Evolutionary conservation across 1,140 invertebrate species (phyloP), one percentile per base, ranked within the genome.

Genomic region (Bursaphelenchus mucronatus): DNA sequence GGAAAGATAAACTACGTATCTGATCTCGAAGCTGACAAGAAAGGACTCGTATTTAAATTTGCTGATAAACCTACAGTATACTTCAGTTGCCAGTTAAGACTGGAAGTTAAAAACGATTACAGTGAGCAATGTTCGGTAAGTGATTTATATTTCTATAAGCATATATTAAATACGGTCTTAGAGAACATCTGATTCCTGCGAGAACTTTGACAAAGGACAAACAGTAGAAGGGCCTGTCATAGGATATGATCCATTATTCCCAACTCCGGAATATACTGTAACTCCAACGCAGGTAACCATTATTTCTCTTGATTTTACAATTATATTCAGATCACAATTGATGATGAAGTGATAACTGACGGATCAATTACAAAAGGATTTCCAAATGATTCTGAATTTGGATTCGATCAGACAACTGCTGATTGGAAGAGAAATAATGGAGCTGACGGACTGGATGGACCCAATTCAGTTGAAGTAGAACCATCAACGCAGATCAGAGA

Each of bases 41-140:
- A 58, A 47, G 58, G 73, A 10, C 56, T 52, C 45, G 73, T 74
- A n/a, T 71, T 71, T 46, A 71, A 75, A 59, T 74, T 75, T 41
- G 69, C 69, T 1, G 69, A 71, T 54, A 53, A 54, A 30, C 59
- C 68, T 11, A 75, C 69, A 5, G 52, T 71, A 17, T 71, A 63
- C 44, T 71, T 71, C 49, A 55, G 45, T 56, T 64, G 63, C 61
- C 43, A 46, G 49, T 13, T 64, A 10, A 15, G 63, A 10, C 40
- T 64, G 30, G 63, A 64, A 61, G 41, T 61, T n/a, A 64, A 64
- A 43, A 43, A 39, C 2, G 39, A 45, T 11, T 39, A 17, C 13
- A 11, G 40, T 47, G 63, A 47, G 0, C 13, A 9, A 6, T 63
- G 62, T 63, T n/a, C 46, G 11, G 62, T 63, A 44, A 54, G 62